These are phyloP conservation scores for Latrodectus hesperus DNA, from an alignment of 2,888 invertebrate genomes.

Conservation along the genomic window DNA sequence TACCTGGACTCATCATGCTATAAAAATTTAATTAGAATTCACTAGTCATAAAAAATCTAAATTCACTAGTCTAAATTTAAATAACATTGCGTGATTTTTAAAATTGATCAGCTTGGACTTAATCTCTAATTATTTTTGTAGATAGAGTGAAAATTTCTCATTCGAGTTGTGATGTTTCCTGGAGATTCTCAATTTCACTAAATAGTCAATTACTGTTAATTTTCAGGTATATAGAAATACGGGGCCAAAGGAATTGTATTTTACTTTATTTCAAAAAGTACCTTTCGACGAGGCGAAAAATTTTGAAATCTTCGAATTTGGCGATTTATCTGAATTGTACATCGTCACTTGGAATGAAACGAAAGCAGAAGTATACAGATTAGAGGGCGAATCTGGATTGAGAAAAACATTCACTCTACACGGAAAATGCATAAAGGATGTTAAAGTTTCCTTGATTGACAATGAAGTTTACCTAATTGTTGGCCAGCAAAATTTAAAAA, in stretches of 20 bases:
- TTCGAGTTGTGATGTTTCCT: not conserved
- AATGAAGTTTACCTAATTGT: conserved; percentile 39
- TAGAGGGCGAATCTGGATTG: conserved; percentile 62
- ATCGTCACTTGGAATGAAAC: conserved; percentile 39
- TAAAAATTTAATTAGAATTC: too few relatives aligned
- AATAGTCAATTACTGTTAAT: not conserved
- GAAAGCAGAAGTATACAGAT: conserved; percentile 17
- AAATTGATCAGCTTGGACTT: too few relatives aligned
- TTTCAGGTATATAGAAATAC: conserved; percentile 51
- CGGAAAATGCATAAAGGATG: conserved; percentile 38
- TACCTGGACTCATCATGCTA: too few relatives aligned
- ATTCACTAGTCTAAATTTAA: too few relatives aligned
- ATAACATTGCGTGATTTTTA: too few relatives aligned
- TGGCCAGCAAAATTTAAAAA: conserved; percentile 37
- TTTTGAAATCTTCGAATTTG: conserved; percentile 52
- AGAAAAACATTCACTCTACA: conserved; percentile 6
- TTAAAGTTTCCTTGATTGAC: conserved; percentile 15
- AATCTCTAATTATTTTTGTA: too few relatives aligned
- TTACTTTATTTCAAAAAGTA: conserved; percentile 49
- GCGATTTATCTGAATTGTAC: conserved; percentile 30
- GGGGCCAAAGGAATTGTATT: conserved; percentile 9
- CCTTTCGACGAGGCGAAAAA: conserved; percentile 48
- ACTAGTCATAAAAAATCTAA: too few relatives aligned
- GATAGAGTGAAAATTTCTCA: not conserved
- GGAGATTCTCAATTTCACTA: not conserved